Evolutionary conservation across 2,888 invertebrate species (phyloP), one percentile per base, ranked within the genome.

Genomic region (Craniophora ligustri): DNA sequence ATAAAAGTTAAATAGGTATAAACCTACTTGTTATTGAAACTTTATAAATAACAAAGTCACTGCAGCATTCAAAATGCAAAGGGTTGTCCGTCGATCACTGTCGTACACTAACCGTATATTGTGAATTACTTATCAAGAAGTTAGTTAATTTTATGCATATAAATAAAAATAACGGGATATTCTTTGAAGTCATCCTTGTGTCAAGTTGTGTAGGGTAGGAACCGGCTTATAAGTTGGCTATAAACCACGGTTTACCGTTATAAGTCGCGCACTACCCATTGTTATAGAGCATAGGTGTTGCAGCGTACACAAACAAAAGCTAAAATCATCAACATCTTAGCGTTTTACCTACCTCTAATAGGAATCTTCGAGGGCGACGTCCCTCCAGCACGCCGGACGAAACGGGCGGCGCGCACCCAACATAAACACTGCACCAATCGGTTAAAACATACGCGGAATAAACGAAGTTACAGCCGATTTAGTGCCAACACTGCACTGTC

Each of bases 351-450:
- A 92, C 92, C 87, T 91, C 89, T 89, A 86, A 81, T 84, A 86
- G 65, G 82, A 88, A 81, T 88, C 86, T 78, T 86, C 76, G 92
- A 85, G 91, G 91, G 92, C 92, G 92, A 92, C 89, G 92, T 86
- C 86, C 88, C 85, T 90, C 86, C 86, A 86, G 81, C 84, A 85
- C 84, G 86, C 86, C 87, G 88, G 84, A 87, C 84, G 79, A 80
- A 87, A 81, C 89, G 81, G 82, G 84, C 85, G 86, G 85, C 87
- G 87, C 89, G 87, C 82, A 88, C 82, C 85, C 84, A 88, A 92
- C 92, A 92, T 92, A 93, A 93, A 93, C 92, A 93, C 92, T 90
- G 86, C 91, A 92, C 92, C 86, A 88, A 87, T 85, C 84, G 77
- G 77, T 78, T 82, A 78, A 82, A 88, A 82, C 81, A 83, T 87